phyloP scores from a whole-genome alignment of 2,888 invertebrate species.

The Perizoma flavofasciatum region DNA sequence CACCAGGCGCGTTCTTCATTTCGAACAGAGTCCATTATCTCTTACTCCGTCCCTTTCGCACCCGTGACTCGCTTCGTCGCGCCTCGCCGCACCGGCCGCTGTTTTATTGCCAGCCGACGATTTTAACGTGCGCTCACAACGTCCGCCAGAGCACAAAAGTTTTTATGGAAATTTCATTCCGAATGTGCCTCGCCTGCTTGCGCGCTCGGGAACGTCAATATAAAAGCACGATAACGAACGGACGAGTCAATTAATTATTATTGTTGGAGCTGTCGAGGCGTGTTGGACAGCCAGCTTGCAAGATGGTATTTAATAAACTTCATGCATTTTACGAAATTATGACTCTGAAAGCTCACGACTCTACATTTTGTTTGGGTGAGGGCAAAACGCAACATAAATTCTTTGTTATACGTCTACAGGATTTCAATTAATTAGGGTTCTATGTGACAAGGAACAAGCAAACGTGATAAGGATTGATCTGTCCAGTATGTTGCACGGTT shows the following conservation, averaged over 20 bases:
- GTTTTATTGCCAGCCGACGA: constrained; percentile 84
- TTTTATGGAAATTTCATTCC: constrained; percentile 85
- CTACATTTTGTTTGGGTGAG: not conserved
- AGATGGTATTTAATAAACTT: constrained; percentile 59
- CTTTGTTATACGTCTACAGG: too few relatives aligned
- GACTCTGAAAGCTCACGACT: not conserved
- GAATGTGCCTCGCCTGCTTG: constrained; percentile 80
- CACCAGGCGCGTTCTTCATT: constrained; percentile 80
- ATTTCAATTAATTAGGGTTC: too few relatives aligned
- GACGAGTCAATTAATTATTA: constrained; percentile 84
- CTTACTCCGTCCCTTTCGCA: constrained; percentile 71
- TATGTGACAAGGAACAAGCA: too few relatives aligned
- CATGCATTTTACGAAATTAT: constrained; percentile 11
- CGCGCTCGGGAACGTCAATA: constrained; percentile 81
- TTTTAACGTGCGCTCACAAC: constrained; percentile 84
- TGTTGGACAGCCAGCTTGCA: constrained; percentile 65
- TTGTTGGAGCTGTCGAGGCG: constrained; percentile 81
- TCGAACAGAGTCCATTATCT: constrained; percentile 82
- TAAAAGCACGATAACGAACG: constrained; percentile 84
- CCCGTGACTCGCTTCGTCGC: constrained; percentile 71
- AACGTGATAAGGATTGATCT: too few relatives aligned
- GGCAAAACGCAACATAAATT: too few relatives aligned
- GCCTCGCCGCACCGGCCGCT: constrained; percentile 82
- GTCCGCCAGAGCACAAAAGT: constrained; percentile 83
- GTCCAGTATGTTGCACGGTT: too few relatives aligned